Evolutionary conservation across 2,797 vertebrate genomes (phyloP).

Genomic region (Danio choprae): DNA sequence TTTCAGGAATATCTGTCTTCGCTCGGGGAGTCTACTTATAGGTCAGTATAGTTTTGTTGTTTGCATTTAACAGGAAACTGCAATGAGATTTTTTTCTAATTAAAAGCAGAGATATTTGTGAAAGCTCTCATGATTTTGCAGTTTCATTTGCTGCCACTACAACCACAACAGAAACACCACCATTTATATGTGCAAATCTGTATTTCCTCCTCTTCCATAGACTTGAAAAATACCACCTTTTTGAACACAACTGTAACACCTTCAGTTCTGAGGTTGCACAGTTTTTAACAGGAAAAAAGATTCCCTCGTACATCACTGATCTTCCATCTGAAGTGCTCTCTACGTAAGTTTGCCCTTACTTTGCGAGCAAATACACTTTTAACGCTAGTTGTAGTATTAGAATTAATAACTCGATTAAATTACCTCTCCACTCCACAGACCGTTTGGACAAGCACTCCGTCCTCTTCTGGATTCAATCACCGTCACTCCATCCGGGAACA

Average conservation of each 20-base stretch:
- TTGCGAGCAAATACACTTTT: neutral
- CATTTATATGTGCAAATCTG: neutral
- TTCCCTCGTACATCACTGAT: slow-evolving; percentile 97
- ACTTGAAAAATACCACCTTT: slow-evolving; percentile 91
- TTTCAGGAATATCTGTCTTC: slow-evolving; percentile 96
- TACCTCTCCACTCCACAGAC: slow-evolving; percentile 72
- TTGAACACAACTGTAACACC: slow-evolving; percentile 98
- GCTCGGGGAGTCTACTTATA: slow-evolving; percentile 87
- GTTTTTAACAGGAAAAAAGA: slow-evolving; percentile 92
- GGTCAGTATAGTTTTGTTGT: slow-evolving; percentile 61
- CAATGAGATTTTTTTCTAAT: neutral
- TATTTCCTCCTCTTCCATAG: slow-evolving; percentile 68
- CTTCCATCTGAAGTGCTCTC: slow-evolving; percentile 95
- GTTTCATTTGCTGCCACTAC: neutral
- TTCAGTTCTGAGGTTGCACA: slow-evolving; percentile 98
- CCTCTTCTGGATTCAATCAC: slow-evolving; percentile 88
- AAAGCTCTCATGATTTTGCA: neutral
- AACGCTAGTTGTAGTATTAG: neutral
- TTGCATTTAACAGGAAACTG: neutral
- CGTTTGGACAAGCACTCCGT: slow-evolving; percentile 92
- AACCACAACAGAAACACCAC: neutral
- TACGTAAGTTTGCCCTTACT: slow-evolving; percentile 85
- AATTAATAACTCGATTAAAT: neutral
- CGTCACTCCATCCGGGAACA: slow-evolving; percentile 87
- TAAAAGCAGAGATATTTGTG: neutral